phyloP scores from a whole-genome alignment of 1,140 invertebrate species.

The Dinoponera quadriceps region DNA sequence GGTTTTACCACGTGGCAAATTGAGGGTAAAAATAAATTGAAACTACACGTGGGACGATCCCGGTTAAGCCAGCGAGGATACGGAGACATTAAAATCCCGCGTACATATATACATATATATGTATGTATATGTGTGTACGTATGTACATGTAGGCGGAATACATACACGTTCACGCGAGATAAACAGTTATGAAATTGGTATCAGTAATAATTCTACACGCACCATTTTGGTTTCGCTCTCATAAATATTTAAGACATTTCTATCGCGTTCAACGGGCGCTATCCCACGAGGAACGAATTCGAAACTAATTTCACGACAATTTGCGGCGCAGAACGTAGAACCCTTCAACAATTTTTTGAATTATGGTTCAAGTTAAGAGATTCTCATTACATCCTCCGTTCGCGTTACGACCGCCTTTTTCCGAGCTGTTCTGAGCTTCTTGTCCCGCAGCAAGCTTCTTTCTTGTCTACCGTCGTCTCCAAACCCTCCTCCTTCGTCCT shows the following conservation, averaged over 20 bases:
- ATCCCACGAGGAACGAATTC: conserved; percentile 41
- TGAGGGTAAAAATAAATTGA: conserved; percentile 47
- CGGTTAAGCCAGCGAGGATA: neutral
- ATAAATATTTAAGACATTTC: conserved; percentile 44
- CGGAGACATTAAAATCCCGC: conserved; percentile 11
- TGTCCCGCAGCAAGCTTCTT: conserved; percentile 59
- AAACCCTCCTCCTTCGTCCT: conserved; percentile 38
- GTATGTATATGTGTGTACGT: neutral
- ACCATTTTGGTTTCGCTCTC: conserved; percentile 10
- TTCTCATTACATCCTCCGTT: conserved; percentile 61
- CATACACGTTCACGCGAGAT: too few relatives aligned
- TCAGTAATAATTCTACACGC: conserved; percentile 29
- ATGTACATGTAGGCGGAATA: neutral
- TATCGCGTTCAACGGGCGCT: conserved; percentile 12
- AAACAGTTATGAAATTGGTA: conserved; percentile 35
- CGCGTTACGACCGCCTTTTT: conserved; percentile 60
- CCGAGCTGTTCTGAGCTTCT: conserved; percentile 57
- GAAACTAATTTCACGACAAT: conserved; percentile 81
- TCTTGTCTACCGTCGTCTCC: conserved; percentile 57
- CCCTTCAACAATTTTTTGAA: conserved; percentile 56
- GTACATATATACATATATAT: neutral
- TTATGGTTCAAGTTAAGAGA: conserved; percentile 42
- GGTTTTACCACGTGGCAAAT: conserved; percentile 50
- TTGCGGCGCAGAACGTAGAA: conserved; percentile 64
- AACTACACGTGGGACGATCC: neutral